Evolutionary conservation across 2,113 vertebrate species (phyloP).

Genomic region (Planiliza haematocheilus): DNA sequence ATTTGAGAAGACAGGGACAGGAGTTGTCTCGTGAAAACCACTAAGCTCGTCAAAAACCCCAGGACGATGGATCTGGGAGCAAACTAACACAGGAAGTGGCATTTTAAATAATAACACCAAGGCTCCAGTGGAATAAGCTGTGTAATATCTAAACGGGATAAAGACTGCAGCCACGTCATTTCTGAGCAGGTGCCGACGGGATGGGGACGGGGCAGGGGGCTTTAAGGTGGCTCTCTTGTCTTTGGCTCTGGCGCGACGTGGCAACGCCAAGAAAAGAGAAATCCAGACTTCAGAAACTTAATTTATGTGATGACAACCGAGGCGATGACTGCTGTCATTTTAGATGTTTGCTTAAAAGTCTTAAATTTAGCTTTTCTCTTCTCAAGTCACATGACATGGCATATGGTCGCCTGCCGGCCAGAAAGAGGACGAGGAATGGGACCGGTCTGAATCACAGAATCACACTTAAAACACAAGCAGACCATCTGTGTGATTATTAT

Average conservation of each 20-base stretch:
- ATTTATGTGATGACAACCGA: constrained; percentile 78
- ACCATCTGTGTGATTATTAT: background rate
- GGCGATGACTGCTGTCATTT: constrained; percentile 59
- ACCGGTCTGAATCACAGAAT: background rate
- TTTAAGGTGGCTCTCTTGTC: constrained; percentile 80
- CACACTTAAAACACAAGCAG: background rate
- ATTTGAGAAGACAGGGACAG: constrained; percentile 1
- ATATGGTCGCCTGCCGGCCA: background rate
- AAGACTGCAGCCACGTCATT: constrained; percentile 78
- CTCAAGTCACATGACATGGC: constrained; percentile 25
- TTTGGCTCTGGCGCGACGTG: constrained; percentile 68
- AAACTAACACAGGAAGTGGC: too few relatives aligned
- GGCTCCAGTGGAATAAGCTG: constrained; percentile 29
- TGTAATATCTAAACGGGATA: constrained; percentile 62
- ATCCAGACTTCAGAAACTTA: constrained; percentile 76
- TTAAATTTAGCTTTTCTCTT: constrained; percentile 15
- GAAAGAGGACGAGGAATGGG: background rate
- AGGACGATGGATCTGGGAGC: background rate
- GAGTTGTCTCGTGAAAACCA: too few relatives aligned
- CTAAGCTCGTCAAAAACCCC: constrained; percentile 8
- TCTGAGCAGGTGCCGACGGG: constrained; percentile 70
- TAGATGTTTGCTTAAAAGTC: too few relatives aligned
- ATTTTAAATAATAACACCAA: constrained; percentile 13
- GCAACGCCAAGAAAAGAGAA: constrained; percentile 75
- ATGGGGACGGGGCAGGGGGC: constrained; percentile 60